A percentile compares a stretch with the other conserved stretches of the same genome.
Conservation (phyloP, 2,113 vertebrate genomes). For the Turnix velox region DNA sequence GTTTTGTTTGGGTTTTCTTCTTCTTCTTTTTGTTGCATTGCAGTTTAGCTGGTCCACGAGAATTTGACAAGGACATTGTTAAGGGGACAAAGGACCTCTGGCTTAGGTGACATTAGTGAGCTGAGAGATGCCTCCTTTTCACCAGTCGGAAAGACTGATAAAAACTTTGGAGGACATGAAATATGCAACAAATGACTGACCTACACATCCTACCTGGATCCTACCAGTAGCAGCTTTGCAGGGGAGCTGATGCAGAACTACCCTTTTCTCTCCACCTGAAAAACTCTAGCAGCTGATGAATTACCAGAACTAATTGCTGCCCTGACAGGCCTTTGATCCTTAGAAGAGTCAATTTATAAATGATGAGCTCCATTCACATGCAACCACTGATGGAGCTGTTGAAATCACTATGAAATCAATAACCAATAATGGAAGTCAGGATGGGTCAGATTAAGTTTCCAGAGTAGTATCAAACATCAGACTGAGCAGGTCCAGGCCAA, state of each 20-base stretch:
- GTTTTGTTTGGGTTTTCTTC: fast-evolving
- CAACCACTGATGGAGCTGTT: background rate
- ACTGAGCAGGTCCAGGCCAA: background rate
- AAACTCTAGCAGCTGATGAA: constrained; percentile 33
- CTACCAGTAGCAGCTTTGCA: background rate
- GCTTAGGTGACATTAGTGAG: background rate
- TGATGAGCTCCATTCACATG: background rate
- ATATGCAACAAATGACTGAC: background rate
- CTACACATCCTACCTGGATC: background rate
- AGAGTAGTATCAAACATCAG: background rate
- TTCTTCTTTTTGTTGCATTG: background rate
- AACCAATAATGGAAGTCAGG: background rate
- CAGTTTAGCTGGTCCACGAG: background rate
- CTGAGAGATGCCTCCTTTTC: constrained; percentile 8
- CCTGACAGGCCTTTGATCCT: constrained; percentile 33
- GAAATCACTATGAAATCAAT: constrained; percentile 9
- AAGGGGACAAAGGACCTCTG: background rate
- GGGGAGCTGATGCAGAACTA: constrained; percentile 29
- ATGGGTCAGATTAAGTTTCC: background rate
- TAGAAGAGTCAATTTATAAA: constrained; percentile 10
- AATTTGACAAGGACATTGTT: background rate
- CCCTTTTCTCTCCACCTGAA: constrained; percentile 28
- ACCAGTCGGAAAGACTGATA: background rate
- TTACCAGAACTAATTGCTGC: constrained; percentile 21
- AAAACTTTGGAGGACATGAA: background rate